Base-by-base conservation (phyloP, 2,888 invertebrate species). In the Drosophila mulleri region DNA sequence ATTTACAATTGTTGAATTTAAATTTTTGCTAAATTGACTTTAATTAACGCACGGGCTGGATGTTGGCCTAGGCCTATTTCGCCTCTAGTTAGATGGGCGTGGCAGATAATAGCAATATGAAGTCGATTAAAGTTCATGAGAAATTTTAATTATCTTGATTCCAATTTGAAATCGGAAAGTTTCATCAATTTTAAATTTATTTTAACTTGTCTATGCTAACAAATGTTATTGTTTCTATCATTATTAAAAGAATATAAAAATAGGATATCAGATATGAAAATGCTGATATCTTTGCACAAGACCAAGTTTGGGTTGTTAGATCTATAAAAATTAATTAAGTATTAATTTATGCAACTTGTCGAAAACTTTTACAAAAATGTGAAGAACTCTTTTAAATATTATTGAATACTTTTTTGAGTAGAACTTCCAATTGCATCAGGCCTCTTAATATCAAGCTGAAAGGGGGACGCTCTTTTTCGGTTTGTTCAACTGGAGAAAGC, bases 1-100 rank as follows among this genome's bases (percentile, higher is more conserved):
- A 83, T 83, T 83, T 83, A 89, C 67, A 71, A 82, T 80, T 75
- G 61, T 50, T 59, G 48, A 67, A 86, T 83, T 83, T 78, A 62
- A 83, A 81, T 86, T 72, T 74, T 45, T 63, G 65, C 53, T 66
- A 53, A 82, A 75, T 59, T 61, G 74, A 75, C 69, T 82, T 82
- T 70, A 82, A 87, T 82, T 82, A 82, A 82, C 47, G 48, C 47
- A 26, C 47, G 44, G 29, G 8, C 53, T 23, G 29, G 32, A 39
- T 32, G 26, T 58, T 67, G 45, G 12, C 1, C 35, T 16, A n/a
- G 11, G 8, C 8, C 29, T 8, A 2, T 8, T 2, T 8, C 29
- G 29, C 8, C 29, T 29, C 16, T 2, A 6, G 23, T 16, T 20
- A 20, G 20, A 42, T 56, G 66, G 50, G 58, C 65, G 29, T 45